A percentile compares a stretch with the other conserved stretches of the same genome.
These are phyloP conservation scores for Chrysina gloriosa DNA, from an alignment of 2,888 invertebrate species.

Conservation along the genomic window DNA sequence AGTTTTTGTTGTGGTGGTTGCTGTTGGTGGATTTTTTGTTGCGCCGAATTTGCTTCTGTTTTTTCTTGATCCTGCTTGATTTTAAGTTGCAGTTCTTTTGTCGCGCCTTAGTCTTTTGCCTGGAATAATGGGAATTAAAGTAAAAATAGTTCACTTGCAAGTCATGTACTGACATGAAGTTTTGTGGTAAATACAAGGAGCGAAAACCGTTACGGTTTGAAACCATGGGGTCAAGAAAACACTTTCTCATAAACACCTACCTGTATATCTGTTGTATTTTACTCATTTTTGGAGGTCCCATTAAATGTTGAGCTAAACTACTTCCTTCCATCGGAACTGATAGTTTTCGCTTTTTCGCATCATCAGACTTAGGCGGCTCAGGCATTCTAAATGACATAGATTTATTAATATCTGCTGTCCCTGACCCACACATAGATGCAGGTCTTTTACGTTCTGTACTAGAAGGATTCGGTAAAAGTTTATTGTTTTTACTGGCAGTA, in stretches of 20 bases:
- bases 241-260: no score
- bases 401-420: constrained; percentile 52
- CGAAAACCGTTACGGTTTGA: no score
- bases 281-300: constrained; percentile 61
- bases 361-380: constrained; percentile 61
- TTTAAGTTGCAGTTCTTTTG: constrained; percentile 49
- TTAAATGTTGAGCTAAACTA: constrained; percentile 60
- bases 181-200: no score
- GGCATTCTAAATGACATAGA: constrained; percentile 57
- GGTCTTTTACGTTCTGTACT: constrained; percentile 65
- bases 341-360: constrained; percentile 61
- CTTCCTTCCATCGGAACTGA: constrained; percentile 57
- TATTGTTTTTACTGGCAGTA: constrained; percentile 73
- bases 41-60: constrained; percentile 13
- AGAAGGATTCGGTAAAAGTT: constrained; percentile 67
- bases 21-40: constrained; percentile 46
- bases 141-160: background rate
- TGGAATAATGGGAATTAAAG: constrained; percentile 39
- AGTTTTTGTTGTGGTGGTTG: constrained; percentile 40
- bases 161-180: no score
- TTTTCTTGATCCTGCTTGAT: constrained; percentile 46
- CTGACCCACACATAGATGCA: constrained; percentile 51
- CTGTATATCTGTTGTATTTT: constrained; percentile 64
- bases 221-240: no score
- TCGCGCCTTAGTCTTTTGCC: constrained; percentile 56